These are phyloP conservation scores for Amorpha juglandis DNA, from an alignment of 2,888 invertebrate genomes.

Conservation along the genomic window DNA sequence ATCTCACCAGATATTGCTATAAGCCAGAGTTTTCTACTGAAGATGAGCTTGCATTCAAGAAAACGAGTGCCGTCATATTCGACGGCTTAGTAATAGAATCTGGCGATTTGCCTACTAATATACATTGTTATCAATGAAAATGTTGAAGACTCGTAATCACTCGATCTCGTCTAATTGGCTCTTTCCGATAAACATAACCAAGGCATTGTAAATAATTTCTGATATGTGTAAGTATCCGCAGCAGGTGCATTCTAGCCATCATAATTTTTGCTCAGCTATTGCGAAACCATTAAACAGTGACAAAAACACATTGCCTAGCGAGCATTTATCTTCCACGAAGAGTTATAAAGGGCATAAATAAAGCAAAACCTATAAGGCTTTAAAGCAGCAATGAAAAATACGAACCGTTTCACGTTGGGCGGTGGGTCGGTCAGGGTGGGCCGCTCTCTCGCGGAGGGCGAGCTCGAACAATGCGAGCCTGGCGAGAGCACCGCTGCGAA, in stretches of 20 bases:
- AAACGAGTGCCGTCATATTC: no score
- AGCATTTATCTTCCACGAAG: slow-evolving; percentile 74
- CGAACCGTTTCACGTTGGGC: slow-evolving; percentile 79
- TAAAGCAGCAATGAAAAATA: slow-evolving; percentile 84
- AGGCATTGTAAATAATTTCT: slow-evolving; percentile 3
- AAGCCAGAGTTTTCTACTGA: no score
- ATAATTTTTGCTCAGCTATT: slow-evolving; percentile 37
- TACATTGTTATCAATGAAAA: not conserved
- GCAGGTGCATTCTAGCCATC: slow-evolving; percentile 16
- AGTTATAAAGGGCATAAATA: slow-evolving; percentile 81
- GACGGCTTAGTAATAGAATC: no score
- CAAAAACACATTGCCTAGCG: slow-evolving; percentile 70
- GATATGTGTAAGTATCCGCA: not conserved
- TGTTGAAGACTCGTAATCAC: not conserved
- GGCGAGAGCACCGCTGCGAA: slow-evolving; percentile 74
- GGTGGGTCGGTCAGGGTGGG: slow-evolving; percentile 51
- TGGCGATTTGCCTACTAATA: no score
- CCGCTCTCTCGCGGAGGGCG: slow-evolving; percentile 51
- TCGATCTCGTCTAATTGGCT: not conserved
- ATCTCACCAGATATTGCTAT: no score
- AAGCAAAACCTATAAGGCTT: slow-evolving; percentile 83
- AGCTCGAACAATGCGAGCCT: slow-evolving; percentile 74
- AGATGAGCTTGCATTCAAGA: no score
- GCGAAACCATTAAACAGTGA: slow-evolving; percentile 63
- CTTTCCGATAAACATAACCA: not conserved